A percentile compares a stretch with the other conserved stretches of the same genome.
phyloP scores from a whole-genome alignment of 1,140 invertebrate species.

The Leucophenga varia region DNA sequence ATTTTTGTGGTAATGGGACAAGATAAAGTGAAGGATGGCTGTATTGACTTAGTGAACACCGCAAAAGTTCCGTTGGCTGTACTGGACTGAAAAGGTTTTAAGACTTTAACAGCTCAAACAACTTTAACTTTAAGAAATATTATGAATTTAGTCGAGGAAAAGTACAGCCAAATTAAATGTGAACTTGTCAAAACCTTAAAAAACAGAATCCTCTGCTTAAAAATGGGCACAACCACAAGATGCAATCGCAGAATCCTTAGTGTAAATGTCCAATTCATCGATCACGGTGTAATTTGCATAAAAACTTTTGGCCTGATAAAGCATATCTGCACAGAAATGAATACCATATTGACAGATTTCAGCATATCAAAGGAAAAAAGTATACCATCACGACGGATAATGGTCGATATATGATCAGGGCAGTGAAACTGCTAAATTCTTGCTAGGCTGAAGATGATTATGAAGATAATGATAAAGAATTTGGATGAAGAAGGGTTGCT shows the following conservation, averaged over 20 bases:
- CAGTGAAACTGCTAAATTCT: constrained; percentile 4
- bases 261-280: background rate
- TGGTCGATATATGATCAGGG: constrained; percentile 2
- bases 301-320: no score
- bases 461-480: no score
- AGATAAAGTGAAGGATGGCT: background rate
- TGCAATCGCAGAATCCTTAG: background rate
- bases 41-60: constrained; percentile 4
- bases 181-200: no score
- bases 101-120: background rate
- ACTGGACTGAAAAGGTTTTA: background rate
- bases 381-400: no score
- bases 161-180: no score
- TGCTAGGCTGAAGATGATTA: background rate
- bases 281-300: no score
- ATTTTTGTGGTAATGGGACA: constrained; percentile 2
- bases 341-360: background rate
- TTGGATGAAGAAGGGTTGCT: background rate
- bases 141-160: background rate
- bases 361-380: background rate
- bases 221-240: background rate
- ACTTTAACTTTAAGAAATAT: background rate
- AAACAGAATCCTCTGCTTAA: background rate
- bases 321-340: background rate
- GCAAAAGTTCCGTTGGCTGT: constrained; percentile 5